Base-by-base conservation (phyloP, 2,888 invertebrate genomes). In the Dynastes tityus region DNA sequence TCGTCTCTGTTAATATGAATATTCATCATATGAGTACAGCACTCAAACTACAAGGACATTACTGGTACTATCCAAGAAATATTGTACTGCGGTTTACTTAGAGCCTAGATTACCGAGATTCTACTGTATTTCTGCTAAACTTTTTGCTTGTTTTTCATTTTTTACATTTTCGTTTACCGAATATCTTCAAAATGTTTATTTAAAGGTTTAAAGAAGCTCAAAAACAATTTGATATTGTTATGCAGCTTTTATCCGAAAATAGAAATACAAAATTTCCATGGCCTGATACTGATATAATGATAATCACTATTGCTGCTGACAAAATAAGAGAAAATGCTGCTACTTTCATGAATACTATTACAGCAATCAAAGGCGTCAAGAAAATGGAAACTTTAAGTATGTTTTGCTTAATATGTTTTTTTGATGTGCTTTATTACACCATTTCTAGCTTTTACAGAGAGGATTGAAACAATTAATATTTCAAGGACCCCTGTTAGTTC, bases 251-350 rank as follows among this genome's bases (percentile, higher is more conserved):
- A 45, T 74, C 73, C 1, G 73, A 63, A 45, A 61, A 74, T 61
- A 74, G 29, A 61, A 63, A 40, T 27, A 74, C 73, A 40, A 74
- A 74, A 22, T 74, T 74, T 13, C 61, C 27, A 13, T 74, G 73
- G 73, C 73, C 73, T 40, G 73, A 74, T 61, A 63, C 73, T 2
- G 73, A 74, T 29, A n/a, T 74, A 11, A 40, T 74, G 73, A 74
- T 74, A 45, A 74, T 61, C 45, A 61, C 40, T 22, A 11, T 74
- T 45, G 27, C 61, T 22, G 61, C 71, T 55, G 73, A 74, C 45
- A 74, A 61, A 63, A 74, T 74, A 61, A 74, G 27, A 16, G 73
- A 74, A 61, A 8, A 74, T 32, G 61, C 73, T 74, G 2, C 55
- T 11, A 29, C 40, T 8, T 74, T 74, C 27, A 32, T 74, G 22